Evolutionary conservation across 2,797 vertebrate species (phyloP), one percentile per base, ranked within the genome.

Genomic region (Anguilla marmorata): DNA sequence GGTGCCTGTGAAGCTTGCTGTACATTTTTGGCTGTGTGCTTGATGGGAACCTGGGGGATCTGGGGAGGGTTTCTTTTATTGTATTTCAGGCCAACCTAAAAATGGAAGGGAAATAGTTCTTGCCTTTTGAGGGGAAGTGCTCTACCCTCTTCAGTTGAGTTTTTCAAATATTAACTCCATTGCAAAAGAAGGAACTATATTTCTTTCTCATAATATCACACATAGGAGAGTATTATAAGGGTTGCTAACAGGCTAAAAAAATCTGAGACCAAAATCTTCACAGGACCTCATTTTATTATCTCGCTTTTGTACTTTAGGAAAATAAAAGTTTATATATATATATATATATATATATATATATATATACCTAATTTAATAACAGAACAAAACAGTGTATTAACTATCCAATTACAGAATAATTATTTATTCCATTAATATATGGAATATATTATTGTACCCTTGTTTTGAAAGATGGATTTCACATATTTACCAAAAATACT

Each of bases 1-100:
- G 79, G 79, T 82, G 19, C 45, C 21, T 6, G 79, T 82, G 45
- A 50, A n/a, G 79, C 79, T 45, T n/a, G 50, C 21, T 80, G 79
- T 82, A n/a, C 21, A n/a, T 50, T 82, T 50, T 82, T 82, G 79
- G 79, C 79, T 79, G 12, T 45, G 74, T 45, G 37, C 37, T 82
- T 82, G 45, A 82, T 82, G 45, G 79, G 41, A 82, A 48, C 41
- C 21, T 6, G 79, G 41, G 45, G 45, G 45, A 82, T n/a, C 24
- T 12, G 19, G 79, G 19, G 41, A 76, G 74, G 45, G 79, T n/a
- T 82, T 82, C 19, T 45, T 41, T 41, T 79, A n/a, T 19, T 3
- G 24, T 50, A 50, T 82, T 82, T 82, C 45, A 12, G 24, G 79
- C 50, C 6, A 80, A 80, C 37, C 19, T 19, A 24, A 63, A 63